phyloP scores from a whole-genome alignment of 64 coral and sea anemone species.

The Actinia tenebrosa region DNA sequence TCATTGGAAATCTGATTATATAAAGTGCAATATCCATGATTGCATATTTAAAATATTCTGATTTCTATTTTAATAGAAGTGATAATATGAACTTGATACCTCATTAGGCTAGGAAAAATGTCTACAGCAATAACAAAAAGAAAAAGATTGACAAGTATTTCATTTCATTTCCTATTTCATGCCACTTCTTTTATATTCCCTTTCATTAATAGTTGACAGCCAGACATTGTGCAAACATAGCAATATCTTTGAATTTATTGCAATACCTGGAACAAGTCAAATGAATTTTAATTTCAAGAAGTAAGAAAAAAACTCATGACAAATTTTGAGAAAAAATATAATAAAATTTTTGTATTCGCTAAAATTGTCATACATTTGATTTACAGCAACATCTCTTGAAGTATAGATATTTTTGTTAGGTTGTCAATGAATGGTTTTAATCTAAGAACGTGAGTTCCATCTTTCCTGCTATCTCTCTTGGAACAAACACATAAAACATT shows the following conservation, averaged over 20 bases:
- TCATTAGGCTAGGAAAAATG: neutral
- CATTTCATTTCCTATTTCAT: neutral
- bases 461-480: neutral
- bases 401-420: too few species aligned
- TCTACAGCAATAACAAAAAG: neutral
- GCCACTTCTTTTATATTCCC: neutral
- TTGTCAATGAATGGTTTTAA: neutral
- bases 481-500: neutral
- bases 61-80: too few species aligned
- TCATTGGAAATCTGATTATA: too few species aligned
- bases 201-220: neutral
- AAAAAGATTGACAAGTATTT: neutral
- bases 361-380: too few species aligned
- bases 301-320: neutral
- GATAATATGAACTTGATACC: too few species aligned
- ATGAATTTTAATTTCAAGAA: neutral
- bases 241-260: neutral
- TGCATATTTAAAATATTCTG: too few species aligned
- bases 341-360: too few species aligned
- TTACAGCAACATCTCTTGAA: too few species aligned
- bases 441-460: neutral
- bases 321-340: neutral
- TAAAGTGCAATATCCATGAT: too few species aligned
- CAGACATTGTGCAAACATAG: neutral
- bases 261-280: neutral